A percentile compares a stretch with the other conserved stretches of the same genome.
These are phyloP conservation scores for Oceanodroma tethys DNA, from an alignment of 2,113 vertebrate species.

Conservation along the genomic window DNA sequence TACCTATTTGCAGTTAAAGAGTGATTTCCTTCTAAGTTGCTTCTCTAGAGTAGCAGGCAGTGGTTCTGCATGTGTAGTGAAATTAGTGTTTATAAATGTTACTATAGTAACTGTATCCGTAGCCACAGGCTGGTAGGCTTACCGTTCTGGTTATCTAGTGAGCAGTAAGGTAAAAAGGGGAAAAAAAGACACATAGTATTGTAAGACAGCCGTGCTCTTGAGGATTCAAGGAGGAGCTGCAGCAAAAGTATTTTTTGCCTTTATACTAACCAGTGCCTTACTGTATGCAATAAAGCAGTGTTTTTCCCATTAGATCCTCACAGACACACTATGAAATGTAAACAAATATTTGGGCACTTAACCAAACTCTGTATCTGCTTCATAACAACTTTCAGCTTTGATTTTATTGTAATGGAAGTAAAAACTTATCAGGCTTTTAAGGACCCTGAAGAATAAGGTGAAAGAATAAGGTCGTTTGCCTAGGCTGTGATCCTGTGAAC, in stretches of 20 bases:
- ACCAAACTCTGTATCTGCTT: neutral
- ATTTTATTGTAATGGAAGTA: neutral
- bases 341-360: neutral
- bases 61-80: neutral
- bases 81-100: constrained; percentile 48
- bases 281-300: neutral
- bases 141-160: constrained; percentile 13
- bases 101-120: constrained; percentile 61
- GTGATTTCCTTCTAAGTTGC: neutral
- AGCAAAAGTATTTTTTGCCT: neutral
- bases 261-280: neutral
- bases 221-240: neutral
- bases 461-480: neutral
- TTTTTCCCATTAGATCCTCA: neutral
- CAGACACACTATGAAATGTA: neutral
- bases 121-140: constrained; percentile 26
- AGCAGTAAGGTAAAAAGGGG: neutral
- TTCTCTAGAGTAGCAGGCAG: neutral
- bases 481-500: neutral
- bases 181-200: neutral
- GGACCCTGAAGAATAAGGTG: neutral
- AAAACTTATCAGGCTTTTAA: neutral
- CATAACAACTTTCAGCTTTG: neutral
- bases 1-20: neutral
- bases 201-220: neutral